Evolutionary conservation across 2,113 vertebrate genomes (phyloP).

Genomic region (Carollia perspicillata): DNA sequence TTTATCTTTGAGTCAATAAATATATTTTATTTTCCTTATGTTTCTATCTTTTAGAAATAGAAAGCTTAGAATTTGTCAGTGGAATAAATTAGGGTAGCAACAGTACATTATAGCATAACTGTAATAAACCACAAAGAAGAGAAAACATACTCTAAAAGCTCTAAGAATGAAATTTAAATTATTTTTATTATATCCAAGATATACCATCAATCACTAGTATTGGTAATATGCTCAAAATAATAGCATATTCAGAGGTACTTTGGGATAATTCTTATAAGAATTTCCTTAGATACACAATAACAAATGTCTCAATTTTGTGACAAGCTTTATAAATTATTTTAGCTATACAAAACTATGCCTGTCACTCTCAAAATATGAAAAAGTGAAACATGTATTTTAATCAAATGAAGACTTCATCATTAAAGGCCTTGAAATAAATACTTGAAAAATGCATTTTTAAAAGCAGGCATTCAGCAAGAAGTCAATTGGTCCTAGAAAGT

Average conservation of each 20-base stretch:
- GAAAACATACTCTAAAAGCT: background rate
- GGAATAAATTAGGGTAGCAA: background rate
- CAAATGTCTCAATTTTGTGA: constrained; percentile 30
- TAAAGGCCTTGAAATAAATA: constrained; percentile 49
- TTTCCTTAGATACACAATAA: background rate
- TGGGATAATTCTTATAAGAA: background rate
- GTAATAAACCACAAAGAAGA: background rate
- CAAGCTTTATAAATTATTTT: constrained; percentile 47
- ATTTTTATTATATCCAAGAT: background rate
- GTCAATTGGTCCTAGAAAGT: constrained; percentile 33
- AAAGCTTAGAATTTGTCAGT: background rate
- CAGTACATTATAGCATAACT: background rate
- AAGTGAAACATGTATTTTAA: constrained; percentile 46
- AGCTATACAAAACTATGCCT: constrained; percentile 22
- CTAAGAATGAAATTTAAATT: background rate
- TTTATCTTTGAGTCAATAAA: background rate
- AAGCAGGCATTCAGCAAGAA: constrained; percentile 17
- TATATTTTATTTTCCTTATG: background rate
- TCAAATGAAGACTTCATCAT: constrained; percentile 3
- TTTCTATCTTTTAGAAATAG: background rate
- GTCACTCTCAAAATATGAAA: constrained; percentile 33
- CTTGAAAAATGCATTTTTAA: constrained; percentile 49
- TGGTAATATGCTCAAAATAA: background rate
- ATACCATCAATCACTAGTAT: background rate
- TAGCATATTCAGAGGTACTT: background rate